A percentile compares a stretch with the other conserved stretches of the same genome.
Evolutionary conservation across 2,113 vertebrate genomes (phyloP).

Genomic region (Thermophis baileyi): DNA sequence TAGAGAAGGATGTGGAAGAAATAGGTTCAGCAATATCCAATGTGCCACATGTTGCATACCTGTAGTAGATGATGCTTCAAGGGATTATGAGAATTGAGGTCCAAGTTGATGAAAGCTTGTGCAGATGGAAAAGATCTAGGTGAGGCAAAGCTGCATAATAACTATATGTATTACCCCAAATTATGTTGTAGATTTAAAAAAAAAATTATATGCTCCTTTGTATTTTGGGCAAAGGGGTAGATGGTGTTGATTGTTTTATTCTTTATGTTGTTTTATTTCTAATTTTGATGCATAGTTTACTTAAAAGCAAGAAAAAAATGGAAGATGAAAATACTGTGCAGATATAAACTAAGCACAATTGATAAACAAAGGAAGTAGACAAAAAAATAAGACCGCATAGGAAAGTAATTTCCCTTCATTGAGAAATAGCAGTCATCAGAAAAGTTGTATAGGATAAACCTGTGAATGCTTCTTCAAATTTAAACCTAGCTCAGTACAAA

Average conservation of each 20-base stretch:
- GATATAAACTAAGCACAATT: background rate
- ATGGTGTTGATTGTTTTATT: background rate
- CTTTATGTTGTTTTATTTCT: background rate
- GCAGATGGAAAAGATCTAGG: background rate
- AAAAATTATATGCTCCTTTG: background rate
- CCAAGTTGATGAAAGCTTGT: background rate
- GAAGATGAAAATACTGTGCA: background rate
- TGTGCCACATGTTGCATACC: background rate
- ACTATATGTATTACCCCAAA: background rate
- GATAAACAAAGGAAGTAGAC: background rate
- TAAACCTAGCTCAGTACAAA: constrained; percentile 32
- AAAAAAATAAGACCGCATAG: background rate
- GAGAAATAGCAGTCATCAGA: background rate
- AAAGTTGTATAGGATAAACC: background rate
- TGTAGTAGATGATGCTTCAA: background rate
- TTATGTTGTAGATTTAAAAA: background rate
- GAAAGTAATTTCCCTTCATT: background rate
- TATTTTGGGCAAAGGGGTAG: background rate
- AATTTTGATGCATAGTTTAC: background rate
- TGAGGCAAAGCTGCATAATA: background rate
- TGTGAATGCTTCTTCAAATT: constrained; percentile 18
- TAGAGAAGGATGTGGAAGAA: background rate
- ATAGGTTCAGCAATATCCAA: background rate
- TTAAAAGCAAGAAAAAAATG: background rate
- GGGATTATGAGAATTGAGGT: background rate